Conservation (phyloP, 1,140 invertebrate genomes). For the Lasioglossum baleicum region DNA sequence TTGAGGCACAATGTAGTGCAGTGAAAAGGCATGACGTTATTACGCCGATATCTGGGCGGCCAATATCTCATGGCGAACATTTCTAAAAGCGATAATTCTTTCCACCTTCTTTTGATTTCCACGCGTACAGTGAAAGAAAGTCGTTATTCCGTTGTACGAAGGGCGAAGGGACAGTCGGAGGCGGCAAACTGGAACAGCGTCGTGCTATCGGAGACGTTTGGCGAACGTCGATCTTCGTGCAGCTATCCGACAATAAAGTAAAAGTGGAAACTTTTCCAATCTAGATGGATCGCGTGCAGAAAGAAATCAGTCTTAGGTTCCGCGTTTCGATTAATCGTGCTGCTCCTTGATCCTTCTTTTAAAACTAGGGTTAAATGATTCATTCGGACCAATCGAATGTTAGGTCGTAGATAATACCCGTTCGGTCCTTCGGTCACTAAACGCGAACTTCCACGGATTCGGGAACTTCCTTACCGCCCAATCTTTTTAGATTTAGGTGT, state of each 20-base stretch:
- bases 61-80: neutral
- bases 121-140: neutral
- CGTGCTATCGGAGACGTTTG: conserved; percentile 22
- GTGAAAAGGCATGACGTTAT: conserved; percentile 1
- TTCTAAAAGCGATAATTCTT: neutral
- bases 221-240: conserved; percentile 48
- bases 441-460: neutral
- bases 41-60: neutral
- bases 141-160: neutral
- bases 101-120: neutral
- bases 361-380: conserved; percentile 49
- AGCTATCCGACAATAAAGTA: conserved; percentile 49
- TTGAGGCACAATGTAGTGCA: neutral
- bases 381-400: conserved; percentile 28
- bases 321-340: conserved; percentile 64
- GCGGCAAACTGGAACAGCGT: neutral
- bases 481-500: neutral
- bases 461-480: neutral
- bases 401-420: conserved; percentile 3
- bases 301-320: conserved; percentile 66
- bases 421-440: neutral
- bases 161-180: neutral
- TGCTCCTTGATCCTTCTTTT: conserved; percentile 27
- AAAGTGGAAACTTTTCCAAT: conserved; percentile 74
- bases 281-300: conserved; percentile 65